Evolutionary conservation across 2,797 vertebrate species (phyloP), one percentile per base, ranked within the genome.

Genomic region (Chanos chanos): DNA sequence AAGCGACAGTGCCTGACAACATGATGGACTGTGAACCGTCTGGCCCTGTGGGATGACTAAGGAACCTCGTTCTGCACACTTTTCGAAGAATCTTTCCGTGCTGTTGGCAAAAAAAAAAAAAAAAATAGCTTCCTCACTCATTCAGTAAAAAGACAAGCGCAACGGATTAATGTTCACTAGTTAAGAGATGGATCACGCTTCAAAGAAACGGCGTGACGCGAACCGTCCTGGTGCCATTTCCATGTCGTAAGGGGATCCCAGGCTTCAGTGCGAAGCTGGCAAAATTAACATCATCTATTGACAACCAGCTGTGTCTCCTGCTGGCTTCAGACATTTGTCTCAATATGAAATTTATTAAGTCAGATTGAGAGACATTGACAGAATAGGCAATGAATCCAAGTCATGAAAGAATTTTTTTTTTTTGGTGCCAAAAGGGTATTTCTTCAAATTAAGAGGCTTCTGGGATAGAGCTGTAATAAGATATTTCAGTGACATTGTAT

Each of bases 21-120:
- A 74, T 85, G 85, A 88, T 81, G 76, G 77, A 89, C 88, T 78
- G 77, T 9, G 55, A 56, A 66, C 72, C 67, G 80, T 79, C 70
- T 74, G 74, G 79, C 80, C 79, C 80, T 85, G 84, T 81, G 81
- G 76, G 81, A 86, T 73, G 77, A 86, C 81, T 77, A 77, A 73
- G 78, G 75, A 76, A 74, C 59, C 71, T 84, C 76, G 77, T 84
- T 83, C 79, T 77, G 81, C 19, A 43, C 70, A 69, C 77, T 75
- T 82, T 75, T 73, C 77, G 70, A 39, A 22, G 44, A 30, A 22
- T 45, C 59, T 44, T 66, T 45, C 61, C 73, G 65, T 66, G 45
- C 48, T 39, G 56, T 41, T 49, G 33, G 66, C 37, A 63, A 66
- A 70, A n/a, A n/a, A n/a, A n/a, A n/a, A n/a, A n/a, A n/a, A n/a